Percentiles rank a stretch among this genome's conserved stretches.
These are phyloP conservation scores for Ctenopoma kingsleyae DNA, from an alignment of 2,797 vertebrate genomes.

Conservation along the genomic window DNA sequence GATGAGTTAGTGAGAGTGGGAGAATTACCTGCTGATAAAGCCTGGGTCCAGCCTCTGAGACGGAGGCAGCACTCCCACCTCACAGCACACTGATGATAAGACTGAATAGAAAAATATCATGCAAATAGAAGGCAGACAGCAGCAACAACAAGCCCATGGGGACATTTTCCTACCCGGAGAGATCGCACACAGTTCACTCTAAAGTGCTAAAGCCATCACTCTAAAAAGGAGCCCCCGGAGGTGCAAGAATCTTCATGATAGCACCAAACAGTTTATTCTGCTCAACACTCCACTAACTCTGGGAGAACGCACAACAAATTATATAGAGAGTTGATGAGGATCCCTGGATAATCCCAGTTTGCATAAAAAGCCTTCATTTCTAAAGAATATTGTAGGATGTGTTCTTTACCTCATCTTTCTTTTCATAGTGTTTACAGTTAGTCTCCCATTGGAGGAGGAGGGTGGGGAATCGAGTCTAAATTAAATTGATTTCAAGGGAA, in stretches of 20 bases:
- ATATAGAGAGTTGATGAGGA: conserved; percentile 69
- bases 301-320: conserved; percentile 65
- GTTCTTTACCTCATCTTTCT: conserved; percentile 39
- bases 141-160: conserved; percentile 84
- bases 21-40: conserved; percentile 85
- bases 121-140: conserved; percentile 84
- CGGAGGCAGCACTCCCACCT: conserved; percentile 81
- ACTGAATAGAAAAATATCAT: conserved; percentile 84
- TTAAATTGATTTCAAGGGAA: conserved; percentile 72
- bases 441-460: conserved; percentile 49
- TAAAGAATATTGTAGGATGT: conserved; percentile 52
- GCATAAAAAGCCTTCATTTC: conserved; percentile 57
- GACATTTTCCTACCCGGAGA: conserved; percentile 74
- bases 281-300: conserved; percentile 66
- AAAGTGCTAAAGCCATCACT: conserved; percentile 81
- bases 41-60: conserved; percentile 82
- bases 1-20: conserved; percentile 81
- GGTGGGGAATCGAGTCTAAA: conserved; percentile 49
- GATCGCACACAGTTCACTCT: conserved; percentile 79
- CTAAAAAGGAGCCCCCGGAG: conserved; percentile 76
- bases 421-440: conserved; percentile 50
- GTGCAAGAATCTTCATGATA: conserved; percentile 72
- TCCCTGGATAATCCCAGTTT: conserved; percentile 66
- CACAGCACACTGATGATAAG: conserved; percentile 82
- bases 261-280: conserved; percentile 70